Evolutionary conservation across 35 echinoderm and acorn worm genomes (phyloP).

Genomic region (Lytechinus variegatus): DNA sequence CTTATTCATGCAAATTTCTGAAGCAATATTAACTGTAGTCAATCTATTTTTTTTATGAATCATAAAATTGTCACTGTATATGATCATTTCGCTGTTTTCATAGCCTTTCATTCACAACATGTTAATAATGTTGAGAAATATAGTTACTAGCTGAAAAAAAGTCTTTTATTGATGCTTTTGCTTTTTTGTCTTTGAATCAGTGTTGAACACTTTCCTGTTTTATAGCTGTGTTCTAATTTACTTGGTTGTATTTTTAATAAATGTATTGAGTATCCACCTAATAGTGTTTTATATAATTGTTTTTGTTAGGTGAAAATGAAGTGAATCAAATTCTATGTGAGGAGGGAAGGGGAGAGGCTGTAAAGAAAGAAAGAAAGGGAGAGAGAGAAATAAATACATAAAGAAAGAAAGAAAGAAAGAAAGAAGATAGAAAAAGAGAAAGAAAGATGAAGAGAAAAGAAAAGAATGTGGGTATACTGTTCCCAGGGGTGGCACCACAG

Average conservation of each 20-base stretch:
- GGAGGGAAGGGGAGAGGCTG: not conserved
- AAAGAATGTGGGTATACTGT: not conserved
- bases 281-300: too few relatives aligned
- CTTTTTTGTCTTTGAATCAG: not conserved
- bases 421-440: not conserved
- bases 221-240: not conserved
- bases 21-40: too few relatives aligned
- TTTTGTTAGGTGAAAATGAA: too few relatives aligned
- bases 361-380: not conserved
- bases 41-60: too few relatives aligned
- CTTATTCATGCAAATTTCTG: too few relatives aligned
- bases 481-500: not conserved
- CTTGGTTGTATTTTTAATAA: not conserved
- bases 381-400: not conserved
- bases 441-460: not conserved
- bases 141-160: not conserved
- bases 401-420: not conserved
- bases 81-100: too few relatives aligned
- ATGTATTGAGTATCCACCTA: not conserved
- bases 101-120: too few relatives aligned
- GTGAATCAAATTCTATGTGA: not conserved
- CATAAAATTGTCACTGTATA: too few relatives aligned
- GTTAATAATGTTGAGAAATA: not conserved
- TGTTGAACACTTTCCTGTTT: not conserved
- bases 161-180: not conserved